Evolutionary conservation across 2,797 vertebrate species (phyloP).

Genomic region (Aselliscus stoliczkanus): DNA sequence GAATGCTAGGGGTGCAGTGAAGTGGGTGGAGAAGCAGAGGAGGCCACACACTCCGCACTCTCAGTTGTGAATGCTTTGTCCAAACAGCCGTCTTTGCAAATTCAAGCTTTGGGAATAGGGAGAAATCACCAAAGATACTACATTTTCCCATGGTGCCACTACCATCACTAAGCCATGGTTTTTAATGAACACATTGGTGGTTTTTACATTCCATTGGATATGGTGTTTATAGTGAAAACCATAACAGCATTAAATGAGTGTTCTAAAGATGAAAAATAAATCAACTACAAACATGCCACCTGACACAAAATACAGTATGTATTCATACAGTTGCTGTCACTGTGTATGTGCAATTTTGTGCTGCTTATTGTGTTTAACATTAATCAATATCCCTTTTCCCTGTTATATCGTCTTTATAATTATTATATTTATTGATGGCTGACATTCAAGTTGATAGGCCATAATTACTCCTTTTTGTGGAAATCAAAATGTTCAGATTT

Average conservation of each 20-base stretch:
- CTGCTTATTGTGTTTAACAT: background rate
- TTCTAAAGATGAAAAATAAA: constrained; percentile 1
- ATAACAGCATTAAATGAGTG: background rate
- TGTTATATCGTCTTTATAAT: background rate
- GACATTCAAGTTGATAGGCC: background rate
- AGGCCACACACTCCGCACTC: background rate
- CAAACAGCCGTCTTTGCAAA: background rate
- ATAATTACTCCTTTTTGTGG: background rate
- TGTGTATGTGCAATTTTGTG: background rate
- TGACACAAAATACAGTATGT: background rate
- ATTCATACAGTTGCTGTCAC: background rate
- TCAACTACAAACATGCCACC: background rate
- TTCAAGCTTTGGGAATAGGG: background rate
- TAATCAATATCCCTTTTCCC: background rate
- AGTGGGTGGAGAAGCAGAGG: background rate
- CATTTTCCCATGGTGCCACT: background rate
- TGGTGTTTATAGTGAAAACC: constrained; percentile 31
- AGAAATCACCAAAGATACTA: background rate
- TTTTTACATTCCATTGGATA: constrained; percentile 25
- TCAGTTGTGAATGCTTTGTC: background rate
- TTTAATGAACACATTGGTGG: background rate
- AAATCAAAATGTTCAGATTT: constrained; percentile 6
- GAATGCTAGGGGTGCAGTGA: background rate
- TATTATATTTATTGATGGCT: background rate
- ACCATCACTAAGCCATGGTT: background rate